phyloP scores from a whole-genome alignment of 1,140 invertebrate genomes.

The Drosophila pseudoobscura region DNA sequence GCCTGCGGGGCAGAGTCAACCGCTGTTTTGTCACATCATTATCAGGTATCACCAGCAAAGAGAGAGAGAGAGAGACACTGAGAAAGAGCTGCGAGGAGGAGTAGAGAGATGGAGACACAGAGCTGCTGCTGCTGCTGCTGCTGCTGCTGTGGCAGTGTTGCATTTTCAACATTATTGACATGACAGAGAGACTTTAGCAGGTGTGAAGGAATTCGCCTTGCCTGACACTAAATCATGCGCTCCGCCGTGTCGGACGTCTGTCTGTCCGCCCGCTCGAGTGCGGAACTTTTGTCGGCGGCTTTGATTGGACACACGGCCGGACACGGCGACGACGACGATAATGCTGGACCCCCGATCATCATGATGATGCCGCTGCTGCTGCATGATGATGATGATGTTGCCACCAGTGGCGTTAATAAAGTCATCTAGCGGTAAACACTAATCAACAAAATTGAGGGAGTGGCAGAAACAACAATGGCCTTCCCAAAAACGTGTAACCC shows the following conservation, averaged over 20 bases:
- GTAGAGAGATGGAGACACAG: too few relatives aligned
- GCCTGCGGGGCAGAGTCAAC: conserved; percentile 61
- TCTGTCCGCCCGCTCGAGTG: conserved; percentile 35
- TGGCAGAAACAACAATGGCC: too few relatives aligned
- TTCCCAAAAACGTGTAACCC: too few relatives aligned
- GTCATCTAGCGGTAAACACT: conserved; percentile 72
- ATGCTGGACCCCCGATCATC: background rate
- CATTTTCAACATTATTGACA: conserved; percentile 77
- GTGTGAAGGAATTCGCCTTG: conserved; percentile 76
- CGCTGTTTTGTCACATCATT: conserved; percentile 82
- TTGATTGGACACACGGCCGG: conserved; percentile 61
- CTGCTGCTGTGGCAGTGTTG: conserved; percentile 29
- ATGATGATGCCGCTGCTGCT: too few relatives aligned
- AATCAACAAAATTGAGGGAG: conserved; percentile 11
- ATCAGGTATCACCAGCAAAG: conserved; percentile 54
- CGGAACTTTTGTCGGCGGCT: conserved; percentile 55
- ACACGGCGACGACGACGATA: conserved; percentile 1
- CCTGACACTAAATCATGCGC: conserved; percentile 72
- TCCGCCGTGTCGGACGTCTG: conserved; percentile 30
- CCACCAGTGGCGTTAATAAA: conserved; percentile 70
- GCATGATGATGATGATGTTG: conserved; percentile 41
- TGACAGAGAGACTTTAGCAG: conserved; percentile 73
- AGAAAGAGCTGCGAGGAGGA: too few relatives aligned
- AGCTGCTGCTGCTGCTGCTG: background rate
- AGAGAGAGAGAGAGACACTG: background rate